Conservation (phyloP, 1,140 invertebrate genomes). For the Rhysida immarginata region DNA sequence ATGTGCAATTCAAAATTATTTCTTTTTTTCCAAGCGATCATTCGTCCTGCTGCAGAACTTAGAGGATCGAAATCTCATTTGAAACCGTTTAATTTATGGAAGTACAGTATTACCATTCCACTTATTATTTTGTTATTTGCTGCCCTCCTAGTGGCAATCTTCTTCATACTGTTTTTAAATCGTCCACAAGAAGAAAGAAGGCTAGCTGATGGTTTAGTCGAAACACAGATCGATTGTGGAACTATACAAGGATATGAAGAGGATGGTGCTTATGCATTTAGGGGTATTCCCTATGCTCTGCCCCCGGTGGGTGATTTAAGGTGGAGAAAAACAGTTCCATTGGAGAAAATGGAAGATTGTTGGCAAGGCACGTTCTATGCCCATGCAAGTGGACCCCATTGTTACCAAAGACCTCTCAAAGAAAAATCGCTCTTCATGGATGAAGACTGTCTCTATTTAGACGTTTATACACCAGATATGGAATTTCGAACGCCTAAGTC, state of each 20-base stretch:
- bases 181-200: too few relatives aligned
- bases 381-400: conserved; percentile 26
- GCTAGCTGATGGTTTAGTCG: too few relatives aligned
- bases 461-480: conserved; percentile 56
- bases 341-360: conserved; percentile 50
- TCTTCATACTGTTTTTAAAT: too few relatives aligned
- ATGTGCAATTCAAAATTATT: too few relatives aligned
- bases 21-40: too few relatives aligned
- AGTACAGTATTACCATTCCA: too few relatives aligned
- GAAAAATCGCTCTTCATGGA: conserved; percentile 47
- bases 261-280: conserved; percentile 59
- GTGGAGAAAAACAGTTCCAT: conserved; percentile 50
- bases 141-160: too few relatives aligned
- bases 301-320: conserved; percentile 45
- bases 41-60: too few relatives aligned
- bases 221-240: too few relatives aligned
- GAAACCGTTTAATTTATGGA: too few relatives aligned
- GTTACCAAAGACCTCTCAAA: conserved; percentile 39
- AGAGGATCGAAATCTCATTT: too few relatives aligned
- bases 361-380: conserved; percentile 59
- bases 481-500: conserved; percentile 53
- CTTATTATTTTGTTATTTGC: too few relatives aligned
- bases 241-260: conserved; percentile 55
- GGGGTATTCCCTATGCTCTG: conserved; percentile 69
- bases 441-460: conserved; percentile 65